Evolutionary conservation across 1,140 invertebrate genomes (phyloP), one percentile per base, ranked within the genome.

Genomic region (Macrocentrus cingulum): DNA sequence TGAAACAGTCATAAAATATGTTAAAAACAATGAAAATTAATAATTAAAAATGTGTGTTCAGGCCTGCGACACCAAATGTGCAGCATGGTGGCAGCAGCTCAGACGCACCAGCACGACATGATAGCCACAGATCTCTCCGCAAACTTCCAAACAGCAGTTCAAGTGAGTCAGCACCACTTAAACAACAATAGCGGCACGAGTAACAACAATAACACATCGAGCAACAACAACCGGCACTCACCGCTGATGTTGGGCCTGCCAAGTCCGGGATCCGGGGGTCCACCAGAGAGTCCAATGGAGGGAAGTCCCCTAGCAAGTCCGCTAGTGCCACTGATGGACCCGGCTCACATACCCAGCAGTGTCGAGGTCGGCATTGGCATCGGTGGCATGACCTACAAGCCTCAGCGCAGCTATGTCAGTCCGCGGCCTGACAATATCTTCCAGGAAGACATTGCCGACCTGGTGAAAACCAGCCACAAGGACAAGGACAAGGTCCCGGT

Each of bases 41-140:
- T n/a, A n/a, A n/a, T n/a, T n/a, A n/a, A n/a, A n/a, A n/a, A n/a
- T n/a, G n/a, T 46, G n/a, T 13, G 7, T 65, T 2, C 64, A 81
- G 86, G 85, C 56, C 74, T 88, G 16, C 79, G 87, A 45, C 87
- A 89, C 63, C 87, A 88, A 69, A 88, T 89, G 85, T 86, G 83
- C 71, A 84, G 83, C 70, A 87, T 87, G 84, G 86, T 86, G 9
- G 87, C 86, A 6, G 85, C 85, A 15, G 85, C 84, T 22, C 83
- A 82, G 36, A 82, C 83, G 34, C 81, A 82, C 45, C 81, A 83
- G 56, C 85, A 82, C 76, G 84, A 83, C 61, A 83, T 77, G 74
- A 71, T 76, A 63, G 75, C 75, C 59, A 77, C 78, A 62, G 77
- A 79, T 61, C 68, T 79, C 53, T 75, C 74, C 54, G 68, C 77